Evolutionary conservation across 2,113 vertebrate species (phyloP).

Genomic region (Trogon melanurus): DNA sequence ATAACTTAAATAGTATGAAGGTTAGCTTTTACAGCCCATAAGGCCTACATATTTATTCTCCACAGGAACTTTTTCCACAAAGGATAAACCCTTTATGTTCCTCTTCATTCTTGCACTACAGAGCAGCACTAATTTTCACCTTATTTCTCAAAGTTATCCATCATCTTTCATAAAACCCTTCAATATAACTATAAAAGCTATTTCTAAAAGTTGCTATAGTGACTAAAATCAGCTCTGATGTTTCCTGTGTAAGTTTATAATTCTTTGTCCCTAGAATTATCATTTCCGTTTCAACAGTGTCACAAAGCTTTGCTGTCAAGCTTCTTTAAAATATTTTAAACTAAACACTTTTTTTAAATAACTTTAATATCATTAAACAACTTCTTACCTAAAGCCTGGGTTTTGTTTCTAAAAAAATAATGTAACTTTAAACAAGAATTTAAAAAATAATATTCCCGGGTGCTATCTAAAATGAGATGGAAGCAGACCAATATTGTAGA

Average conservation of each 20-base stretch:
- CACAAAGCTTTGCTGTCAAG: background rate
- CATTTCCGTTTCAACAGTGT: background rate
- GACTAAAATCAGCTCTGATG: background rate
- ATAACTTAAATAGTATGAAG: background rate
- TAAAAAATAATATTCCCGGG: background rate
- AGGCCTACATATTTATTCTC: background rate
- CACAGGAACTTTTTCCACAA: background rate
- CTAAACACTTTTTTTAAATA: background rate
- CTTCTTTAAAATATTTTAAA: background rate
- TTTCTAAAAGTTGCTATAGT: background rate
- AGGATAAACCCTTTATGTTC: background rate
- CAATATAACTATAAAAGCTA: background rate
- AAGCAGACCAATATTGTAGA: background rate
- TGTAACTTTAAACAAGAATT: background rate
- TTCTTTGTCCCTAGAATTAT: background rate
- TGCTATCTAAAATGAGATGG: background rate
- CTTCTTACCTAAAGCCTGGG: background rate
- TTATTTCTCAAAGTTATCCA: background rate
- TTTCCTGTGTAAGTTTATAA: background rate
- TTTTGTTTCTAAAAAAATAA: background rate
- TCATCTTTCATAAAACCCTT: background rate
- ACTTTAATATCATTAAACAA: background rate
- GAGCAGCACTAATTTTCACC: background rate
- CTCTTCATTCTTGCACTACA: background rate
- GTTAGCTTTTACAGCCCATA: background rate